These are phyloP conservation scores for Yponomeuta sedellus DNA, from an alignment of 2,888 invertebrate species.

Conservation along the genomic window DNA sequence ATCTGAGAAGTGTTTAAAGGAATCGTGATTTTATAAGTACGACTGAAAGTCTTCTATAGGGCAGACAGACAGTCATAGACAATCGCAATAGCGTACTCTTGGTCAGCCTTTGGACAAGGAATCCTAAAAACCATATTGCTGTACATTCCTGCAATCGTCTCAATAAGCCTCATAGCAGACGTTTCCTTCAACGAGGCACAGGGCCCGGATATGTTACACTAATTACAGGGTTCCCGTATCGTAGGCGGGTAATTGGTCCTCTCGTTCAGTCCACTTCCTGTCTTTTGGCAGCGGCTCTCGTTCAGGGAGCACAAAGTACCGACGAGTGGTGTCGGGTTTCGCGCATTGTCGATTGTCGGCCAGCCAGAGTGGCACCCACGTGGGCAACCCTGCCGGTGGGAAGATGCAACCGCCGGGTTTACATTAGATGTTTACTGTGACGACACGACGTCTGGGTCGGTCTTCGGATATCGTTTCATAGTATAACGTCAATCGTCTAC, in stretches of 20 bases:
- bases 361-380: constrained; percentile 60
- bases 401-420: neutral
- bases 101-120: neutral
- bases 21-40: too few relatives aligned
- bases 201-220: constrained; percentile 60
- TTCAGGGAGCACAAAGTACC: constrained; percentile 53
- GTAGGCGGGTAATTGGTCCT: constrained; percentile 72
- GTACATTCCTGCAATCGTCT: neutral
- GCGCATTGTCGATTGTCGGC: constrained; percentile 24
- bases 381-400: constrained; percentile 20
- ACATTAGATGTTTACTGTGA: neutral
- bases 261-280: constrained; percentile 70
- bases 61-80: too few relatives aligned
- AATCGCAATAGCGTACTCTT: too few relatives aligned
- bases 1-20: too few relatives aligned
- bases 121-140: neutral
- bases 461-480: too few relatives aligned
- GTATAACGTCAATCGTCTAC: too few relatives aligned
- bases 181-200: neutral
- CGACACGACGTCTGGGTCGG: too few relatives aligned
- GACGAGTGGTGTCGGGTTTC: constrained; percentile 57
- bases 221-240: constrained; percentile 71
- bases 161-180: neutral
- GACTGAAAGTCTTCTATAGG: too few relatives aligned
- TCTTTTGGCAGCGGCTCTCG: constrained; percentile 56